Conservation (phyloP, 23 tunicate genomes). For the Halocynthia roretzi region DNA sequence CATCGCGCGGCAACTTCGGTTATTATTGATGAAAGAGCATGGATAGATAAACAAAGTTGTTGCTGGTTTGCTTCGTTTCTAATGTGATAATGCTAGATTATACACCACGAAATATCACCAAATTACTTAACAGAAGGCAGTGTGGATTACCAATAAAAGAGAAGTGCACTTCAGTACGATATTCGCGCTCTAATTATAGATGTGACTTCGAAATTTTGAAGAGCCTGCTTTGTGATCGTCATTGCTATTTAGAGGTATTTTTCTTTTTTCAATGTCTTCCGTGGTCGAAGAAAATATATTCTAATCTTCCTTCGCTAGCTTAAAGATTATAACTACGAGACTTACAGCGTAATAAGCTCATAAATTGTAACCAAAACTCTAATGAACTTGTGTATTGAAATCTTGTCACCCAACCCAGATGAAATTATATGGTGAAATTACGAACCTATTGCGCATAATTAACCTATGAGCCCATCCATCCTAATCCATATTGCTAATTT, state of each 20-base stretch:
- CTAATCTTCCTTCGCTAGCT: not conserved
- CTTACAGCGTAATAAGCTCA: too few relatives aligned
- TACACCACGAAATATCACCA: not conserved
- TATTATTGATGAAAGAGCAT: too few relatives aligned
- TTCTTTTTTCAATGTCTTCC: not conserved
- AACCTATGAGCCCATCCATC: too few relatives aligned
- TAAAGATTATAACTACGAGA: not conserved
- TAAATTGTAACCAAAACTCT: too few relatives aligned
- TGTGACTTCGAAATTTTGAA: conserved; percentile 52
- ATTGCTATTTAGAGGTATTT: conserved; percentile 69
- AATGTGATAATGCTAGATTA: not conserved
- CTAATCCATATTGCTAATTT: too few relatives aligned
- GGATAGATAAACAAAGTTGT: too few relatives aligned
- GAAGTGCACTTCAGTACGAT: conserved; percentile 11
- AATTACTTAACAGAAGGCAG: conserved; percentile 1
- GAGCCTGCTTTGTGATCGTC: conserved; percentile 33
- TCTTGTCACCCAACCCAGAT: too few relatives aligned
- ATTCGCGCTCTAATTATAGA: conserved; percentile 4
- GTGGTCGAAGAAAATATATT: not conserved
- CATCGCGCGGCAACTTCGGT: too few relatives aligned
- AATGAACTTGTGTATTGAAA: too few relatives aligned
- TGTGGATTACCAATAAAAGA: conserved; percentile 14
- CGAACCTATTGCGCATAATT: too few relatives aligned
- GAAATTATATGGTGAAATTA: too few relatives aligned
- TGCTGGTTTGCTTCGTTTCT: too few relatives aligned